Percentiles rank a stretch among this genome's conserved stretches.
phyloP scores from a whole-genome alignment of 2,888 invertebrate species.

The Patella depressa region DNA sequence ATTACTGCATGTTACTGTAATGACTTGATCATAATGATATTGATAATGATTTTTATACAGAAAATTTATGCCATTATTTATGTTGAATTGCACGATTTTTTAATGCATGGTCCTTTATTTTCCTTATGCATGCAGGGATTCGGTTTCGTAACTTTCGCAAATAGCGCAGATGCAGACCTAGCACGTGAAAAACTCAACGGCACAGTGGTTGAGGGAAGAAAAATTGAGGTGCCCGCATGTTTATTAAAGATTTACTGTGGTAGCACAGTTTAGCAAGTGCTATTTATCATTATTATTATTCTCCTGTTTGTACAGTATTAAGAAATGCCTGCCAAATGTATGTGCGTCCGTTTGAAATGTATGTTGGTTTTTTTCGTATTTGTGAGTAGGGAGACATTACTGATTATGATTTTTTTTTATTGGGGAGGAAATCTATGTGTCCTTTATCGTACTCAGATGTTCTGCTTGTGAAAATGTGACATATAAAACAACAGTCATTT shows the following conservation, averaged over 20 bases:
- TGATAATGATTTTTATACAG: constrained; percentile 22
- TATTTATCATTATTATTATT: constrained; percentile 53
- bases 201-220: constrained; percentile 99
- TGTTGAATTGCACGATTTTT: constrained; percentile 66
- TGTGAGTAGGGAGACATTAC: constrained; percentile 16
- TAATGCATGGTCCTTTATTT: constrained; percentile 71
- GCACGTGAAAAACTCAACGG: constrained; percentile 99
- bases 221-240: constrained; percentile 91
- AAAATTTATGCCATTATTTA: constrained; percentile 44
- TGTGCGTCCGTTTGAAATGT: constrained; percentile 19
- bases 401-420: too few species aligned
- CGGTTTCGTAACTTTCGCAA: constrained; percentile 99
- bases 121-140: constrained; percentile 96
- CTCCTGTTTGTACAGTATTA: constrained; percentile 61
- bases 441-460: too few species aligned
- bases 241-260: constrained; percentile 65
- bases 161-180: constrained; percentile 99
- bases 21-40: constrained; percentile 19
- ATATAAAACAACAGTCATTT: too few species aligned
- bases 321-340: constrained; percentile 63
- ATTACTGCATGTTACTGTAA: neutral
- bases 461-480: too few species aligned
- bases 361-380: constrained; percentile 20
- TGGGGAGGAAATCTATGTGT: too few species aligned
- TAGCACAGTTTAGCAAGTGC: constrained; percentile 63